Evolutionary conservation across 2,797 vertebrate species (phyloP).

Genomic region (Acomys russatus): DNA sequence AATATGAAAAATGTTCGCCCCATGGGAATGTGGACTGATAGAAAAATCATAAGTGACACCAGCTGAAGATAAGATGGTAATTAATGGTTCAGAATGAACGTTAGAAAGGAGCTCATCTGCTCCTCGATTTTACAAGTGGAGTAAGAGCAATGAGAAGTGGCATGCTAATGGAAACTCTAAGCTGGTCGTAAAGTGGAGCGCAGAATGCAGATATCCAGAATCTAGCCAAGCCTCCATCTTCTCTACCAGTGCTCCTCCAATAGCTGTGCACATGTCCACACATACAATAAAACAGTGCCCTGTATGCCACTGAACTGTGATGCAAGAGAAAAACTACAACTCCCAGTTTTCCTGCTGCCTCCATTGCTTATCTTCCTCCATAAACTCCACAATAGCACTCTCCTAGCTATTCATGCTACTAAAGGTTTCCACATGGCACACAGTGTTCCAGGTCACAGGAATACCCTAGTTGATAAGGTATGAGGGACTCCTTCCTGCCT

Average conservation of each 20-base stretch:
- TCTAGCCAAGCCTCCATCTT: neutral
- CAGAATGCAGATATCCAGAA: constrained; percentile 59
- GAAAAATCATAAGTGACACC: constrained; percentile 55
- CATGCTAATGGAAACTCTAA: constrained; percentile 43
- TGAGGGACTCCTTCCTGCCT: neutral
- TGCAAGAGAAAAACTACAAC: constrained; percentile 7
- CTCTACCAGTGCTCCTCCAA: neutral
- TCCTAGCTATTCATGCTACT: neutral
- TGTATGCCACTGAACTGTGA: neutral
- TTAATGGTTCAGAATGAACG: constrained; percentile 65
- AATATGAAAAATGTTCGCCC: neutral
- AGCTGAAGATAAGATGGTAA: constrained; percentile 63
- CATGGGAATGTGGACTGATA: neutral
- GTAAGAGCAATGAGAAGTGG: constrained; percentile 46
- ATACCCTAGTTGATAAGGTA: neutral
- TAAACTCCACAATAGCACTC: neutral
- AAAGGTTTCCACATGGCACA: neutral
- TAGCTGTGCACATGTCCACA: neutral
- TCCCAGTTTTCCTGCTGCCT: neutral
- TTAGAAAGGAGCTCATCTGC: constrained; percentile 59
- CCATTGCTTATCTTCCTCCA: neutral
- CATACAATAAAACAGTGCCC: neutral
- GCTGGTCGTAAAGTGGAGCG: neutral
- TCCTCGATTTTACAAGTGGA: constrained; percentile 62
- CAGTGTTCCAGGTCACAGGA: neutral